Evolutionary conservation across 2,888 invertebrate genomes (phyloP).

Genomic region (Sarcophaga caerulescens): DNA sequence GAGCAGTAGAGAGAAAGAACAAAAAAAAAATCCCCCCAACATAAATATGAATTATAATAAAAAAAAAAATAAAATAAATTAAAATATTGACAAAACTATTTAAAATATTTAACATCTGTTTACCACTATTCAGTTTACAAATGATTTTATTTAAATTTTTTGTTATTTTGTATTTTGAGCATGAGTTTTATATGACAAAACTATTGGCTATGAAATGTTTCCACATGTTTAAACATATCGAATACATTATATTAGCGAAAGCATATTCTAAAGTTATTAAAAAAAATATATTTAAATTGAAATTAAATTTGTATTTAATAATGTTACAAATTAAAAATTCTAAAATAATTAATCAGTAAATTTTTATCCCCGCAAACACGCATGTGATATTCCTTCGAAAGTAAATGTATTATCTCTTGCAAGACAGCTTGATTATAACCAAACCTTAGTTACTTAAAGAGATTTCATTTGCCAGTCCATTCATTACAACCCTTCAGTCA

Average conservation of each 20-base stretch:
- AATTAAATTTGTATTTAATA: too few relatives aligned
- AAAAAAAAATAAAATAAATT: slow-evolving; percentile 1
- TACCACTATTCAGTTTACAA: slow-evolving; percentile 32
- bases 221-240: background rate
- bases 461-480: too few relatives aligned
- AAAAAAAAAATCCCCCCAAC: too few relatives aligned
- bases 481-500: too few relatives aligned
- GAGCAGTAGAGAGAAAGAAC: too few relatives aligned
- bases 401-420: too few relatives aligned
- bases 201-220: background rate
- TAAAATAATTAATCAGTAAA: too few relatives aligned
- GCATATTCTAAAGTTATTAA: background rate
- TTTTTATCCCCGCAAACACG: too few relatives aligned
- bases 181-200: background rate
- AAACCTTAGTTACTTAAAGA: too few relatives aligned
- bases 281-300: background rate
- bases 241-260: background rate
- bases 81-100: slow-evolving; percentile 45
- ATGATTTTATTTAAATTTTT: slow-evolving; percentile 39
- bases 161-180: background rate
- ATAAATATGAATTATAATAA: background rate
- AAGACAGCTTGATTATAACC: too few relatives aligned
- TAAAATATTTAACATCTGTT: slow-evolving; percentile 52
- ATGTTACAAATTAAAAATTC: too few relatives aligned
- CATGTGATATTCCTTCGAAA: too few relatives aligned